Conservation (phyloP, 1,140 invertebrate genomes). For the Eubasilissa regina region DNA sequence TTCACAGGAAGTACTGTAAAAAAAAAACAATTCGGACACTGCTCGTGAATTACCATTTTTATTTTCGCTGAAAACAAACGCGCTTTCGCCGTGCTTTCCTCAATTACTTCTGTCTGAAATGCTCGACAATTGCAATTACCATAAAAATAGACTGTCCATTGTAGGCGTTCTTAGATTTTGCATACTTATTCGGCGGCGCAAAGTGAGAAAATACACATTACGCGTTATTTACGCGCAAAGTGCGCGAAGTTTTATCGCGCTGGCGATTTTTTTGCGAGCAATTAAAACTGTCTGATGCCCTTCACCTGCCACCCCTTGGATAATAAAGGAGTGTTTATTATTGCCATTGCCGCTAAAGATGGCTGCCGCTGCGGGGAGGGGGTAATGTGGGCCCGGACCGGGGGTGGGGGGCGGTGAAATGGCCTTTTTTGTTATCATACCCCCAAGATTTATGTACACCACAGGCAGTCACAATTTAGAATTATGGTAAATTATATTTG, state of each 20-base stretch:
- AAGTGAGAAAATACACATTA: constrained; percentile 35
- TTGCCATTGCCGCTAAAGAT: constrained; percentile 58
- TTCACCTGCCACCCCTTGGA: constrained; percentile 56
- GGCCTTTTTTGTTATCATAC: constrained; percentile 61
- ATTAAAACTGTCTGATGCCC: constrained; percentile 41
- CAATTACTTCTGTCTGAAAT: not conserved
- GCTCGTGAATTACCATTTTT: not conserved
- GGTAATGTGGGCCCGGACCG: constrained; percentile 17
- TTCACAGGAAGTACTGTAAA: too few relatives aligned
- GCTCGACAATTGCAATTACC: constrained; percentile 3
- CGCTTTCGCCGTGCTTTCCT: not conserved
- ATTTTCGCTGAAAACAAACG: constrained; percentile 5
- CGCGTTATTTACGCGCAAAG: constrained; percentile 35
- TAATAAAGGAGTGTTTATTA: constrained; percentile 61
- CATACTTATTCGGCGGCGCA: constrained; percentile 6
- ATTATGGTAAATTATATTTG: constrained; percentile 61
- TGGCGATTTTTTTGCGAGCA: constrained; percentile 42
- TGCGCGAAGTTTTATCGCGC: constrained; percentile 40
- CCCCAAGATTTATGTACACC: constrained; percentile 60
- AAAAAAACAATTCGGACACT: not conserved
- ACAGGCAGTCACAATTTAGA: constrained; percentile 61
- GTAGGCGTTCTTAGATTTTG: constrained; percentile 43
- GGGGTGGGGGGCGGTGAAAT: constrained; percentile 55
- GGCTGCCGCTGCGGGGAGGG: constrained; percentile 51
- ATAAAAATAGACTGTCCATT: constrained; percentile 34